These are phyloP conservation scores for Clarias gariepinus DNA, from an alignment of 2,113 vertebrate genomes.

Conservation along the genomic window DNA sequence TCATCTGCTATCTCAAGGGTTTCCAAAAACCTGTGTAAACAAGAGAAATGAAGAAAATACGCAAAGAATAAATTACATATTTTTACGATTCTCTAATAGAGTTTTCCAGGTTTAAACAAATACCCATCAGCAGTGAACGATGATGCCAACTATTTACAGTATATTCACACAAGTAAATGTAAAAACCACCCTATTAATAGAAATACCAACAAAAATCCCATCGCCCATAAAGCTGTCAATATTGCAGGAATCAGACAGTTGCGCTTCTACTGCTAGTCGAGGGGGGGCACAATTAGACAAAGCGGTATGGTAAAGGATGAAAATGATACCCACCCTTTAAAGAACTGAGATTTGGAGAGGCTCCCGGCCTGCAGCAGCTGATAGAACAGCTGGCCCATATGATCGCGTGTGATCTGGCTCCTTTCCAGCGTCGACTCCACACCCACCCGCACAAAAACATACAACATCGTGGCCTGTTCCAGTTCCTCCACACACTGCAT, in stretches of 20 bases:
- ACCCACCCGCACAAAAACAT: constrained; percentile 87
- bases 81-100: not conserved
- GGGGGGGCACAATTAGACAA: not conserved
- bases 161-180: not conserved
- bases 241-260: not conserved
- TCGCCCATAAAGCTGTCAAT: not conserved
- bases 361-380: constrained; percentile 86
- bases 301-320: not conserved
- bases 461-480: constrained; percentile 75
- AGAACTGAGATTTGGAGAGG: constrained; percentile 88
- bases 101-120: not conserved
- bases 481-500: constrained; percentile 94
- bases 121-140: not conserved
- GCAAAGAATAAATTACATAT: not conserved
- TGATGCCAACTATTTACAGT: not conserved
- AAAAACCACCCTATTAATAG: not conserved
- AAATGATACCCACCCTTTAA: constrained; percentile 83
- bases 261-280: not conserved
- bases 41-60: not conserved
- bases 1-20: constrained; percentile 94
- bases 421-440: constrained; percentile 95
- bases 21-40: constrained; percentile 82
- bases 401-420: constrained; percentile 93
- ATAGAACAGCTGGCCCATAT: constrained; percentile 91
- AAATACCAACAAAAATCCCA: not conserved